These are phyloP conservation scores for Brachynemurus nebulosus DNA, from an alignment of 2,888 invertebrate species.

Conservation along the genomic window DNA sequence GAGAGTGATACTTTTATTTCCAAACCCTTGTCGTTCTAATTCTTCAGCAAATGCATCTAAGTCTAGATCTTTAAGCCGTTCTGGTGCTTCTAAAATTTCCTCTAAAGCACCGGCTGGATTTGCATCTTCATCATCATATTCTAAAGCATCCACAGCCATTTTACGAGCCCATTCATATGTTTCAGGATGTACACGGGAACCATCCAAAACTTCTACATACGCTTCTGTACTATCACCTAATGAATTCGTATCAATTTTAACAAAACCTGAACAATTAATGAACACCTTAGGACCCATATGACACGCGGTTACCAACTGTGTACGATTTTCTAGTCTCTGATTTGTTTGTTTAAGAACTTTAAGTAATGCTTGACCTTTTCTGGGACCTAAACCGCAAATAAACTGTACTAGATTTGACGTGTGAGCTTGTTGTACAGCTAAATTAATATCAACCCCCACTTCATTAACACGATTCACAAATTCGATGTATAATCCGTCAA, in stretches of 20 bases:
- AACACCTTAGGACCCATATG: conserved; percentile 98
- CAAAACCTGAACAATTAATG: conserved; percentile 97
- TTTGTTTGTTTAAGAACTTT: conserved; percentile 83
- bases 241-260: conserved; percentile 95
- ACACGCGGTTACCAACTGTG: conserved; percentile 87
- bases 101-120: conserved; percentile 95
- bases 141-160: conserved; percentile 98
- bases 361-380: conserved; percentile 80
- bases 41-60: conserved; percentile 98
- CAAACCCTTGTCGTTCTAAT: conserved; percentile 65
- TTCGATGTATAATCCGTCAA: conserved; percentile 76
- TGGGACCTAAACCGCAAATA: conserved; percentile 89
- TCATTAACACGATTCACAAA: conserved; percentile 93
- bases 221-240: conserved; percentile 88
- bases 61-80: conserved; percentile 88
- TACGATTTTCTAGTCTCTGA: conserved; percentile 83
- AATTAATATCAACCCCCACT: conserved; percentile 94
- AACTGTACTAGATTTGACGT: conserved; percentile 87
- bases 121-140: conserved; percentile 93
- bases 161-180: conserved; percentile 99
- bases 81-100: conserved; percentile 92
- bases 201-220: conserved; percentile 91
- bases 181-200: conserved; percentile 96
- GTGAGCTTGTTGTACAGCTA: conserved; percentile 78
- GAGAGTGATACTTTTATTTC: conserved; percentile 83